A percentile compares a stretch with the other conserved stretches of the same genome.
phyloP scores from a whole-genome alignment of 2,888 invertebrate species.

The Monoplex corrugatus region DNA sequence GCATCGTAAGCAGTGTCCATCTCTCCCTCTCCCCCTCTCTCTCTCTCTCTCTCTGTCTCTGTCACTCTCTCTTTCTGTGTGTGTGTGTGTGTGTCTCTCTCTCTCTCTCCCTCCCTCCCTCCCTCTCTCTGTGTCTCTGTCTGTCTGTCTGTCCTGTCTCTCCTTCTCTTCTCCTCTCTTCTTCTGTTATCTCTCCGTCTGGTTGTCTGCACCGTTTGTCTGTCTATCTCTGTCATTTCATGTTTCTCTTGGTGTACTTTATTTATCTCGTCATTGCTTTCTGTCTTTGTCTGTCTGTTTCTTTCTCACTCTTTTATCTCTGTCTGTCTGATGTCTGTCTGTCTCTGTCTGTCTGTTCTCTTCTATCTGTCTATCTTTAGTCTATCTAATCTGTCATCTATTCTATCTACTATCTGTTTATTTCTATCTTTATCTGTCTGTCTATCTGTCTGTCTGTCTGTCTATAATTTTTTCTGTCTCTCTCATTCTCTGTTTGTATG shows the following conservation, averaged over 20 bases:
- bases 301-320: neutral
- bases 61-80: neutral
- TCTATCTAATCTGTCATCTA: neutral
- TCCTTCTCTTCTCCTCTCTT: neutral
- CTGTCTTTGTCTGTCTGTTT: neutral
- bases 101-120: neutral
- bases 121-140: neutral
- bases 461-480: neutral
- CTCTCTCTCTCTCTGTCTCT: neutral
- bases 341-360: neutral
- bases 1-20: too few relatives aligned
- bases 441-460: neutral
- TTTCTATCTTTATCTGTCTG: neutral
- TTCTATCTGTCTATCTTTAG: neutral
- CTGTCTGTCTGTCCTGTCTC: neutral
- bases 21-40: neutral
- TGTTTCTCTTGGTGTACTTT: neutral
- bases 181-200: neutral
- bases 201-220: too few relatives aligned
- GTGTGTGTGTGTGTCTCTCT: neutral
- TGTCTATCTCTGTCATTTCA: too few relatives aligned
- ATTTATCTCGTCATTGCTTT: neutral
- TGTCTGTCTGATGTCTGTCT: neutral
- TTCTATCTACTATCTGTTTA: neutral
- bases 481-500: neutral